Percentiles rank a stretch among this genome's conserved stretches.
Conservation (phyloP, 2,113 vertebrate genomes). For the Perca schrenkii region DNA sequence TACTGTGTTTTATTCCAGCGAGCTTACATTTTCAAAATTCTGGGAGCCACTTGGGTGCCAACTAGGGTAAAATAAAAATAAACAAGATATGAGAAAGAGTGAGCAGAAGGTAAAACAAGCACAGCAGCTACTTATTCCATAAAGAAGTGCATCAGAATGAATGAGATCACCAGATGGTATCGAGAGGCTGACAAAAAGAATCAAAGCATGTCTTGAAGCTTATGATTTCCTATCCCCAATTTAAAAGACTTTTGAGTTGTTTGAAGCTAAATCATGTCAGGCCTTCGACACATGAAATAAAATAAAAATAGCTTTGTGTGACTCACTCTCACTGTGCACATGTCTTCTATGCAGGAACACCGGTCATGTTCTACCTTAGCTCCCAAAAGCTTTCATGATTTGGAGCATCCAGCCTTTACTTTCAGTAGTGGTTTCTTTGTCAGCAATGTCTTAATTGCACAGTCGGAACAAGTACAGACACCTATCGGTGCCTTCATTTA, state of each 20-base stretch:
- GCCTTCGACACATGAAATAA: constrained; percentile 2
- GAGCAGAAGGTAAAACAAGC: neutral
- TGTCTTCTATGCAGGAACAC: neutral
- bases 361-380: constrained; percentile 4
- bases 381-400: neutral
- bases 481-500: constrained; percentile 10
- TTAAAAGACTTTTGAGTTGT: neutral
- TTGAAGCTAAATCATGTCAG: constrained; percentile 14
- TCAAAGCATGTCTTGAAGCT: constrained; percentile 24
- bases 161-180: neutral
- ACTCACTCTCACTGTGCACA: neutral
- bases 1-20: neutral
- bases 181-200: neutral
- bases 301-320: constrained; percentile 1
- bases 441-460: constrained; percentile 8
- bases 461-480: neutral
- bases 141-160: constrained; percentile 16
- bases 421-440: neutral
- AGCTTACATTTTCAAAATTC: neutral
- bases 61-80: neutral
- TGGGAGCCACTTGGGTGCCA: constrained; percentile 18
- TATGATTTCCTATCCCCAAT: neutral
- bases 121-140: neutral
- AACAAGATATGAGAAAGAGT: neutral
- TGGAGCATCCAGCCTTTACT: constrained; percentile 4